These are phyloP conservation scores for Apodemus agrarius DNA, from an alignment of 2,797 vertebrate genomes.

Conservation along the genomic window DNA sequence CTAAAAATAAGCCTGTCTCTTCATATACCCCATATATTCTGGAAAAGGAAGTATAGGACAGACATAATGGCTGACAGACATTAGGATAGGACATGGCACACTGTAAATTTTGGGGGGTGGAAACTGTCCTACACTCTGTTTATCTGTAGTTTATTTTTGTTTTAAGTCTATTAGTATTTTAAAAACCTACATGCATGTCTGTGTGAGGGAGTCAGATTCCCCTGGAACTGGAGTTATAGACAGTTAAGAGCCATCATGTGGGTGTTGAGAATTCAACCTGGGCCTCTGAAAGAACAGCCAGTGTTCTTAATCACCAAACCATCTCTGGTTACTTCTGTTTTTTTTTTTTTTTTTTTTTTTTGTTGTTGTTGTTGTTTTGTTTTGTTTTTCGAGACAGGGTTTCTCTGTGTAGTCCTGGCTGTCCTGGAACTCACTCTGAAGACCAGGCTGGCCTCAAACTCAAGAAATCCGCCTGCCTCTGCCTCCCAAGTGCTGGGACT, in stretches of 20 bases:
- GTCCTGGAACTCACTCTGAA: too few species aligned
- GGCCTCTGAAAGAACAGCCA: neutral
- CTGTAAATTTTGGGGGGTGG: neutral
- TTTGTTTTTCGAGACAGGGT: too few species aligned
- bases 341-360: neutral
- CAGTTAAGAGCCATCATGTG: neutral
- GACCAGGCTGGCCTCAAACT: too few species aligned
- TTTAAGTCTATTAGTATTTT: neutral
- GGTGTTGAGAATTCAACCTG: neutral
- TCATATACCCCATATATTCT: neutral
- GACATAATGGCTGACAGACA: neutral
- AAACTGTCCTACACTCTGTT: neutral
- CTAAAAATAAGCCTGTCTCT: neutral
- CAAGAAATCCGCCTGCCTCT: too few species aligned
- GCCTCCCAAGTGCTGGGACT: too few species aligned
- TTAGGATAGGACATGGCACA: neutral
- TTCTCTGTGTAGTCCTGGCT: too few species aligned
- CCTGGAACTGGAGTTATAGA: neutral
- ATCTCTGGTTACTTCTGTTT: neutral
- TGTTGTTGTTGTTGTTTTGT: neutral
- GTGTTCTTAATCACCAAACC: neutral
- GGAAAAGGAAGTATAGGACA: neutral
- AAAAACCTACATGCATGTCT: neutral
- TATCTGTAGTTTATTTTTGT: neutral
- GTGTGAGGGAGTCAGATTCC: neutral